These are phyloP conservation scores for Stylophora pistillata DNA, from an alignment of 64 coral and sea anemone species.

Conservation along the genomic window DNA sequence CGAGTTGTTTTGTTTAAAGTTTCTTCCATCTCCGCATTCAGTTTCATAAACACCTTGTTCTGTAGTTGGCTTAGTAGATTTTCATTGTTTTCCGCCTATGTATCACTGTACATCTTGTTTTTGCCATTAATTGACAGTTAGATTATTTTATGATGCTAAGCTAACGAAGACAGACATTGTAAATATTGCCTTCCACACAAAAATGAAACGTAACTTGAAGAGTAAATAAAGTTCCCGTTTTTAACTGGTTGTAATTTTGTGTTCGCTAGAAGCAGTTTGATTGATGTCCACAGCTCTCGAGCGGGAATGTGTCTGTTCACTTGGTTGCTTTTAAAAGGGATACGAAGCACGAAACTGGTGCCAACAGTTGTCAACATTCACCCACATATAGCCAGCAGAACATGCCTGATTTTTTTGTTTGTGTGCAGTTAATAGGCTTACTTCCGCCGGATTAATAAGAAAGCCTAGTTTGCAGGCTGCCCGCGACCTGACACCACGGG, in stretches of 20 bases:
- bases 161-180: conserved; percentile 25
- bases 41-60: neutral
- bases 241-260: neutral
- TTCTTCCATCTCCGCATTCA: neutral
- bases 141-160: conserved; percentile 36
- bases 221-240: conserved; percentile 45
- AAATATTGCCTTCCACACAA: conserved; percentile 18
- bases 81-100: neutral
- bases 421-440: no score
- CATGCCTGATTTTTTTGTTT: no score
- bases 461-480: no score
- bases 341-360: no score
- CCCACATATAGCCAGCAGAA: no score
- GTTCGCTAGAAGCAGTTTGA: neutral
- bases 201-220: conserved; percentile 15
- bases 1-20: neutral
- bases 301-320: no score
- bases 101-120: neutral
- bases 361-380: no score
- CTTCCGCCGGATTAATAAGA: no score
- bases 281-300: neutral
- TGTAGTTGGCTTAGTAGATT: neutral
- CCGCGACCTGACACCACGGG: no score
- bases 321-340: no score
- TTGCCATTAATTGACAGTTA: neutral